Conservation (phyloP, 1,140 invertebrate genomes). For the Phocides pigmalion region DNA sequence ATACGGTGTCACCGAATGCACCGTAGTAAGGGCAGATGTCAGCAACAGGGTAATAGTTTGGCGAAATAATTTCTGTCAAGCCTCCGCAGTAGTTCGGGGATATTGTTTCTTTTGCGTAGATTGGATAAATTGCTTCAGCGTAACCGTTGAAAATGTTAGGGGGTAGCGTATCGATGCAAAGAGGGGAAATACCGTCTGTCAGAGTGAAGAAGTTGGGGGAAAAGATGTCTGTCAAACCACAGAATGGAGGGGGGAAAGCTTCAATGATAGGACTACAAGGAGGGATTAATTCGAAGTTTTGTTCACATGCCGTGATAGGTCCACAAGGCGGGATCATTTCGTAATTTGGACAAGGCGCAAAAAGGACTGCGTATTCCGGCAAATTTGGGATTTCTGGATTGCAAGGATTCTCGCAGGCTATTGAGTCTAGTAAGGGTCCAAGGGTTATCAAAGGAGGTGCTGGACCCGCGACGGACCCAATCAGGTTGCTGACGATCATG, state of each 20-base stretch:
- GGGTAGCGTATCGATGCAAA: background rate
- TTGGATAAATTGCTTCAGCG: constrained; percentile 31
- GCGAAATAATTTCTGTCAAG: constrained; percentile 37
- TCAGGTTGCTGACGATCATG: constrained; percentile 56
- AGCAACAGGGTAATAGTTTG: constrained; percentile 31
- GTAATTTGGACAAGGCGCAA: background rate
- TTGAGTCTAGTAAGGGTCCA: constrained; percentile 37
- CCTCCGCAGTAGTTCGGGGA: constrained; percentile 38
- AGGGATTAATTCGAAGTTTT: constrained; percentile 20
- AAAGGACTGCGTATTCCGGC: background rate
- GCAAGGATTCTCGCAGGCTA: constrained; percentile 26
- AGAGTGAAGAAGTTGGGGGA: constrained; percentile 35
- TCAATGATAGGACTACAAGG: constrained; percentile 33
- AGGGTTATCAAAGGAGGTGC: constrained; percentile 16
- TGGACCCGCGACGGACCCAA: constrained; percentile 43
- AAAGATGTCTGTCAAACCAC: constrained; percentile 27
- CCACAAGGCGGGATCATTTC: background rate
- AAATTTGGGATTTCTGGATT: constrained; percentile 8
- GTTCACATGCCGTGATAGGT: background rate
- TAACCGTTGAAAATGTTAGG: constrained; percentile 30
- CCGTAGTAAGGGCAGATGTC: constrained; percentile 37
- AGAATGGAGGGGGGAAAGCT: constrained; percentile 2
- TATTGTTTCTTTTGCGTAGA: constrained; percentile 32
- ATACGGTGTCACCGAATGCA: background rate
- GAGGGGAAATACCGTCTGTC: constrained; percentile 19